Conservation (phyloP, 2,113 vertebrate genomes). For the Nanger granti region DNA sequence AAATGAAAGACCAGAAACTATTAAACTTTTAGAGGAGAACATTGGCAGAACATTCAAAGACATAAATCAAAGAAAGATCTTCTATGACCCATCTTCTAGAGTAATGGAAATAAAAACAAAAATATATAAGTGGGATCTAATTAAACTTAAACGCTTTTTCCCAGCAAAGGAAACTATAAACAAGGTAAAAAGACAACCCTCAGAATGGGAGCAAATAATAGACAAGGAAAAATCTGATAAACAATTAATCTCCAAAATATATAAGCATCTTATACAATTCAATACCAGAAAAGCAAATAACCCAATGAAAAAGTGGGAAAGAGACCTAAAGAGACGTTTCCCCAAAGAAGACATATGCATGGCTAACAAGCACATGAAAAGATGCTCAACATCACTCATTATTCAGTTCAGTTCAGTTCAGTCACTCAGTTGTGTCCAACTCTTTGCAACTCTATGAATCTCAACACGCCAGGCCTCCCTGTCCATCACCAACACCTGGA, state of each 20-base stretch:
- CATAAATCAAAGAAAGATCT: no score
- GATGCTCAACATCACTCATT: not conserved
- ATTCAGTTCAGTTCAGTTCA: not conserved
- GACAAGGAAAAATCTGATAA: not conserved
- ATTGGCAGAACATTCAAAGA: not conserved
- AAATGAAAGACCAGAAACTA: not conserved
- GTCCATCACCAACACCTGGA: no score
- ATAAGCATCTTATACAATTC: not conserved
- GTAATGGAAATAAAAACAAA: not conserved
- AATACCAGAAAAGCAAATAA: not conserved
- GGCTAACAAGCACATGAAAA: not conserved
- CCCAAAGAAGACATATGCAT: not conserved
- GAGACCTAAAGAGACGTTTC: not conserved
- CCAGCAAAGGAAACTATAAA: not conserved
- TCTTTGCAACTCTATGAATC: no score
- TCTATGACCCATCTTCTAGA: not conserved
- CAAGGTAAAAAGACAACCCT: no score
- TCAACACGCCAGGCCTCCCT: no score
- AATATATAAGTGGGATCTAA: not conserved
- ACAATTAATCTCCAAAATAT: not conserved
- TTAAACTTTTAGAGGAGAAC: not conserved
- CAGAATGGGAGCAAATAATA: not conserved
- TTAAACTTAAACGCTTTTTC: not conserved
- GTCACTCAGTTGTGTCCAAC: no score
- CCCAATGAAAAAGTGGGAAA: not conserved